A percentile compares a stretch with the other conserved stretches of the same genome.
Evolutionary conservation across 2,113 vertebrate genomes (phyloP).

Genomic region (Erythrocercus mccallii): DNA sequence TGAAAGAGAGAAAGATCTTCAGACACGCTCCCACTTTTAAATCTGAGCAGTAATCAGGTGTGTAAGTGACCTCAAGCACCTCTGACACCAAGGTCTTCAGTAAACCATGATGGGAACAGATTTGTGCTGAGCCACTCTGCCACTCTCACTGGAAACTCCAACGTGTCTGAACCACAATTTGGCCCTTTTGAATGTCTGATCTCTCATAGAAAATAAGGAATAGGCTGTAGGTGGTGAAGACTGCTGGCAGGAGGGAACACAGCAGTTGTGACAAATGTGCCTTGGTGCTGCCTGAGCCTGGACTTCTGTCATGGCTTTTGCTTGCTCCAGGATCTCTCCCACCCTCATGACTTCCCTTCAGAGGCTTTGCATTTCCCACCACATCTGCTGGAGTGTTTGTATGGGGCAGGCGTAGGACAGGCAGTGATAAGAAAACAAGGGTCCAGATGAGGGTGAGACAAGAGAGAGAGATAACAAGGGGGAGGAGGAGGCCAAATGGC

Average conservation of each 20-base stretch:
- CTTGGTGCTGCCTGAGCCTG: neutral
- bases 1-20: neutral
- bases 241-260: neutral
- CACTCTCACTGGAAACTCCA: neutral
- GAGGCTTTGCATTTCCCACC: neutral
- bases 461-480: neutral
- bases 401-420: neutral
- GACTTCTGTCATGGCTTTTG: neutral
- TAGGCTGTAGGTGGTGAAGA: neutral
- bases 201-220: neutral
- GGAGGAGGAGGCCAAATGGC: constrained; percentile 46
- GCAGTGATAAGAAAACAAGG: constrained; percentile 36
- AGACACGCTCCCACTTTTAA: neutral
- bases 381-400: constrained; percentile 10
- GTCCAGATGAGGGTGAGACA: constrained; percentile 15
- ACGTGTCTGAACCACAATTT: neutral
- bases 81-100: neutral
- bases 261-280: neutral
- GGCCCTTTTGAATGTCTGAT: neutral
- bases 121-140: neutral
- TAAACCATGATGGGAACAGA: neutral
- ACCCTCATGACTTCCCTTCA: neutral
- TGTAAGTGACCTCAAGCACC: neutral
- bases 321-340: neutral
- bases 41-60: neutral